Evolutionary conservation across 2,797 vertebrate genomes (phyloP).

Genomic region (Denticeps clupeoides): DNA sequence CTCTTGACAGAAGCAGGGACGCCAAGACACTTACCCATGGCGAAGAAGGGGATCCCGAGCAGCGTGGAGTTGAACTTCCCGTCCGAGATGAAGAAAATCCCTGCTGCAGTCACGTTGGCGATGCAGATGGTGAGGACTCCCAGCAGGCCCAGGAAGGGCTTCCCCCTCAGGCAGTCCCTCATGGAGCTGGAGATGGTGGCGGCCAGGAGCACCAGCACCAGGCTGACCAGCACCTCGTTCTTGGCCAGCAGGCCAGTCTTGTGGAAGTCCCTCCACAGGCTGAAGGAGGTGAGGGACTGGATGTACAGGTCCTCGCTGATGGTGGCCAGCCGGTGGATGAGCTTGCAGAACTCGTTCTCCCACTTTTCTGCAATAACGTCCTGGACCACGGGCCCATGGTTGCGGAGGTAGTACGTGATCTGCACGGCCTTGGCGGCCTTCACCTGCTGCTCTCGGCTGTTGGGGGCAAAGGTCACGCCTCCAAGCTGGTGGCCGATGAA

Average conservation of each 20-base stretch:
- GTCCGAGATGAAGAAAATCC: conserved; percentile 97
- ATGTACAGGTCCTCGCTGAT: conserved; percentile 73
- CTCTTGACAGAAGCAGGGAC: no score
- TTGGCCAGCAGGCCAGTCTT: conserved; percentile 87
- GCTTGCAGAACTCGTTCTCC: conserved; percentile 92
- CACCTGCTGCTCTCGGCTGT: conserved; percentile 92
- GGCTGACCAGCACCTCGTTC: conserved; percentile 88
- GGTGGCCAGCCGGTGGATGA: conserved; percentile 71
- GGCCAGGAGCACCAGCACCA: conserved; percentile 84
- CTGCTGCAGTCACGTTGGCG: conserved; percentile 87
- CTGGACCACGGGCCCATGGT: conserved; percentile 81
- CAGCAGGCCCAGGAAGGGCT: conserved; percentile 92
- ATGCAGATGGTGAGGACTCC: conserved; percentile 97
- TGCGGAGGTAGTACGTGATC: conserved; percentile 99
- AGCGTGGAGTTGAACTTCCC: conserved; percentile 98
- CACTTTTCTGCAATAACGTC: conserved; percentile 90
- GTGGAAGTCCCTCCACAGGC: conserved; percentile 94
- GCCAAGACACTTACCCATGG: conserved; percentile 93
- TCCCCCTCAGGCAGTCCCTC: conserved; percentile 94
- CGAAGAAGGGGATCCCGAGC: conserved; percentile 97
- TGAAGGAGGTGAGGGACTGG: conserved; percentile 84
- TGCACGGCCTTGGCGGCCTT: conserved; percentile 93
- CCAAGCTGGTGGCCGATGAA: conserved; percentile 98
- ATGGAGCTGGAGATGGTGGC: conserved; percentile 96
- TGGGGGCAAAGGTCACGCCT: conserved; percentile 82